Conservation (phyloP, 2,113 vertebrate species). For the Corapipo altera region DNA sequence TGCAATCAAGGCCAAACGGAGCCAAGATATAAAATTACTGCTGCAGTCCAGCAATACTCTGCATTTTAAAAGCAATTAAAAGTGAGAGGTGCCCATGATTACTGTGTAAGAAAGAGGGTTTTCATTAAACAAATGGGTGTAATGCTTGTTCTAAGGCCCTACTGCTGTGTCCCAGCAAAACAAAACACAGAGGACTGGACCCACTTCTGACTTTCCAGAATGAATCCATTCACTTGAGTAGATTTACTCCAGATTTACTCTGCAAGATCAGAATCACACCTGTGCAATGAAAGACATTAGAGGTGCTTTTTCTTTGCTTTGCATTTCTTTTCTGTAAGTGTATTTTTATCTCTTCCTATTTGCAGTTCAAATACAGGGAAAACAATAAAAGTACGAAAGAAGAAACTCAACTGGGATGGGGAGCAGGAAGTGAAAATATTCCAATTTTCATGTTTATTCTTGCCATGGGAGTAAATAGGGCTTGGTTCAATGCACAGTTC, state of each 20-base stretch:
- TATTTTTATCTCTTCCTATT: constrained; percentile 32
- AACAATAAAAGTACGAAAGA: constrained; percentile 16
- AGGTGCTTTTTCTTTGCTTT: not conserved
- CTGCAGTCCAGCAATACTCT: not conserved
- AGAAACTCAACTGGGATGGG: not conserved
- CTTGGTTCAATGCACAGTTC: not conserved
- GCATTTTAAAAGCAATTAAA: constrained; percentile 55
- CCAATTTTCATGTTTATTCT: constrained; percentile 12
- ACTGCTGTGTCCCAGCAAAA: constrained; percentile 26
- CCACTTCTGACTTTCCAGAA: constrained; percentile 10
- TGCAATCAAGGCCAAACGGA: constrained; percentile 23
- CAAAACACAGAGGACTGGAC: constrained; percentile 8
- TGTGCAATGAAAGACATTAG: not conserved
- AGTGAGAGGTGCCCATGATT: constrained; percentile 15
- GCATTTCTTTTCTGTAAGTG: not conserved
- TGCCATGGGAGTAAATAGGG: not conserved
- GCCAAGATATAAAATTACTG: constrained; percentile 55
- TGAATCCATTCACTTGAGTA: not conserved
- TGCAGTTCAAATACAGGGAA: not conserved
- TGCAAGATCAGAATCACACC: not conserved
- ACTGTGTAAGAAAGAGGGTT: constrained; percentile 47
- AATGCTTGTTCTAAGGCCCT: not conserved
- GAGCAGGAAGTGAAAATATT: constrained; percentile 32
- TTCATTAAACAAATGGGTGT: constrained; percentile 41
- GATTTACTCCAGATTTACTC: not conserved